Conservation (phyloP, 2,888 invertebrate species). For the Mythimna loreyi region DNA sequence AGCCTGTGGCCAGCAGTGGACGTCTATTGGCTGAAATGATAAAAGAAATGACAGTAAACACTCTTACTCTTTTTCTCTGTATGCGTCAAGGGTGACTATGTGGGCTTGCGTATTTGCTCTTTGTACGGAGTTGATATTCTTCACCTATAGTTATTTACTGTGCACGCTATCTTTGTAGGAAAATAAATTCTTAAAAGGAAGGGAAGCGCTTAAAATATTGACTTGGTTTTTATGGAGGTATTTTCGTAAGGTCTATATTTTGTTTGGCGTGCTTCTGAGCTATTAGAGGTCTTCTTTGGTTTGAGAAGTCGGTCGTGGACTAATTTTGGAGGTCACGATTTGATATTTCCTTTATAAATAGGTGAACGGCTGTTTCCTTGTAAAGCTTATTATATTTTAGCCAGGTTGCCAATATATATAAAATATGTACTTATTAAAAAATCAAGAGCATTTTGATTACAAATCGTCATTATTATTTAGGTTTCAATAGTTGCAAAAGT, state of each 20-base stretch:
- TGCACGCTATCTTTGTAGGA: slow-evolving; percentile 36
- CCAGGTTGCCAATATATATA: neutral
- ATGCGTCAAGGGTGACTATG: neutral
- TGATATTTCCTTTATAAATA: neutral
- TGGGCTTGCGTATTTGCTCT: too few relatives aligned
- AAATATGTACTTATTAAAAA: too few relatives aligned
- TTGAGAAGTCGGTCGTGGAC: slow-evolving; percentile 16
- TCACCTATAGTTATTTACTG: neutral
- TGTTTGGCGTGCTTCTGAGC: slow-evolving; percentile 37
- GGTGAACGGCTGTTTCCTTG: slow-evolving; percentile 3
- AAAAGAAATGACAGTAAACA: too few relatives aligned
- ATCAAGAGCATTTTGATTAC: too few relatives aligned
- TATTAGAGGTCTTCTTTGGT: slow-evolving; percentile 25
- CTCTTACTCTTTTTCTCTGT: too few relatives aligned
- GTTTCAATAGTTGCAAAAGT: too few relatives aligned
- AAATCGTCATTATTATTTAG: neutral
- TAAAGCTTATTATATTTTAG: neutral
- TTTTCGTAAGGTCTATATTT: slow-evolving; percentile 26
- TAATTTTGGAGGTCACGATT: slow-evolving; percentile 30
- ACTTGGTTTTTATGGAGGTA: slow-evolving; percentile 13
- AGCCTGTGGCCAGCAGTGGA: too few relatives aligned
- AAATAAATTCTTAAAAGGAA: slow-evolving; percentile 45
- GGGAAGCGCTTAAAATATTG: slow-evolving; percentile 46
- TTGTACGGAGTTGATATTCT: neutral
- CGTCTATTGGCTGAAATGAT: too few relatives aligned